Percentiles rank a stretch among this genome's conserved stretches.
Evolutionary conservation across 2,113 vertebrate genomes (phyloP).

Genomic region (Bucco capensis): DNA sequence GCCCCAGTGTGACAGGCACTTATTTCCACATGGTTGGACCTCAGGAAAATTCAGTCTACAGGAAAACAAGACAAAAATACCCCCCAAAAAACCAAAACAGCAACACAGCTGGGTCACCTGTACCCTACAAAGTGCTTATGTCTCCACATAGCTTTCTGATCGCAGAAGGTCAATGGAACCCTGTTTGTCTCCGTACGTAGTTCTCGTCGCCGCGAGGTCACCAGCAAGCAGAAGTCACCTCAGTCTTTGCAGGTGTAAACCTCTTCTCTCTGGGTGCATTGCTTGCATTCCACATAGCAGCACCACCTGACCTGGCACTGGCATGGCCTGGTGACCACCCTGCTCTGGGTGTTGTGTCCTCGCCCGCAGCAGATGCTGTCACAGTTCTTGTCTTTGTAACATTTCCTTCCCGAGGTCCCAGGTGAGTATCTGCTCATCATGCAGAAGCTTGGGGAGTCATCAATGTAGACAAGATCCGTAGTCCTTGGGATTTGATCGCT

Average conservation of each 20-base stretch:
- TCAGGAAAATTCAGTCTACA: constrained; percentile 55
- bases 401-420: constrained; percentile 89
- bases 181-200: constrained; percentile 59
- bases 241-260: constrained; percentile 97
- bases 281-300: constrained; percentile 98
- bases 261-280: constrained; percentile 96
- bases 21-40: constrained; percentile 55
- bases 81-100: constrained; percentile 27
- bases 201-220: not conserved
- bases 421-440: constrained; percentile 88
- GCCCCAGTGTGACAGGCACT: constrained; percentile 55
- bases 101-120: constrained; percentile 61
- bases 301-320: constrained; percentile 99
- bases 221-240: not conserved
- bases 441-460: constrained; percentile 97
- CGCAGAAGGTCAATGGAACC: constrained; percentile 60
- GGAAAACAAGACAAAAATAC: not conserved
- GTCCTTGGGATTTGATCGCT: constrained; percentile 90
- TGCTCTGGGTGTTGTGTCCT: constrained; percentile 96
- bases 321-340: constrained; percentile 92
- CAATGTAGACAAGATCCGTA: constrained; percentile 92
- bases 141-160: constrained; percentile 53
- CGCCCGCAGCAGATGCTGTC: constrained; percentile 97
- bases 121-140: constrained; percentile 71
- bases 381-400: constrained; percentile 98